These are phyloP conservation scores for Pegoplata infirma DNA, from an alignment of 2,888 invertebrate species.

Conservation along the genomic window DNA sequence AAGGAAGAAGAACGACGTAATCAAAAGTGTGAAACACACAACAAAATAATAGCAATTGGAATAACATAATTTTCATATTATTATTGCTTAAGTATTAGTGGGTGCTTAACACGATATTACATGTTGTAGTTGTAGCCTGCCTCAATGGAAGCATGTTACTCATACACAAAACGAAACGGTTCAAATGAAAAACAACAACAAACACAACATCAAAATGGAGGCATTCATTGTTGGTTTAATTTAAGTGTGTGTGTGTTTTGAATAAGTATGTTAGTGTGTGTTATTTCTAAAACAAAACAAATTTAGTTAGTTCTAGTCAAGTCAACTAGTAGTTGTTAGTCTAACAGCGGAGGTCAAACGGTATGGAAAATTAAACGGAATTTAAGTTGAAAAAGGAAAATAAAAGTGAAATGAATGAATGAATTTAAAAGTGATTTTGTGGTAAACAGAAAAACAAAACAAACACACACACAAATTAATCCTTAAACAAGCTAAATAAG, in stretches of 20 bases:
- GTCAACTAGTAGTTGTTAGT: constrained; percentile 49
- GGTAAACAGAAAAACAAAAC: background rate
- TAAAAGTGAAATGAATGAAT: too few relatives aligned
- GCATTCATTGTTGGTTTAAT: background rate
- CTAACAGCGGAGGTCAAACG: constrained; percentile 63
- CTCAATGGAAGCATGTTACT: background rate
- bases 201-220: background rate
- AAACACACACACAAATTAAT: background rate
- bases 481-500: background rate
- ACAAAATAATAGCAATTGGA: background rate
- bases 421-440: background rate
- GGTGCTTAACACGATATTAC: constrained; percentile 33
- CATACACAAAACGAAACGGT: constrained; percentile 38
- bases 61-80: constrained; percentile 25
- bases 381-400: background rate
- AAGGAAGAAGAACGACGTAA: constrained; percentile 16
- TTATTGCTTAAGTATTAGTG: constrained; percentile 21
- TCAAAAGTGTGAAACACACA: background rate
- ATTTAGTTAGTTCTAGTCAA: constrained; percentile 19
- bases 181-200: constrained; percentile 30
- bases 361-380: constrained; percentile 58
- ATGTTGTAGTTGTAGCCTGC: background rate
- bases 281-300: constrained; percentile 56
- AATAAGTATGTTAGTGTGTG: too few relatives aligned
- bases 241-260: too few relatives aligned